Conservation (phyloP, 2,113 vertebrate species). For the pig (Sus scrofa) region T2T-Sscrofa CM000819.6:109316001-109316500, state of each 20-base stretch:
- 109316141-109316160: background rate
- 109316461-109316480: too few relatives aligned
- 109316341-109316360: background rate
- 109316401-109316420: too few relatives aligned
- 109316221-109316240: background rate
- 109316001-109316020: background rate
- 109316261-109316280: background rate
- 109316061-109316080: background rate
- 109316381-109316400: too few relatives aligned
- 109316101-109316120: background rate
- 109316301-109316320: too few relatives aligned
- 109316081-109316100: background rate
- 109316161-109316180: background rate
- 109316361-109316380: too few relatives aligned
- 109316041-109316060: background rate
- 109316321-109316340: background rate
- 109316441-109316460: too few relatives aligned
- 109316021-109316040: background rate
- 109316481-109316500: too few relatives aligned
- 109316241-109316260: fast-evolving
- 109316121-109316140: background rate
- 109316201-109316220: background rate
- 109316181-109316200: background rate
- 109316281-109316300: background rate
- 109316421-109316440: too few relatives aligned